Percentiles rank a stretch among this genome's conserved stretches.
phyloP scores from a whole-genome alignment of 2,113 vertebrate genomes.

The Notothenia rossii region DNA sequence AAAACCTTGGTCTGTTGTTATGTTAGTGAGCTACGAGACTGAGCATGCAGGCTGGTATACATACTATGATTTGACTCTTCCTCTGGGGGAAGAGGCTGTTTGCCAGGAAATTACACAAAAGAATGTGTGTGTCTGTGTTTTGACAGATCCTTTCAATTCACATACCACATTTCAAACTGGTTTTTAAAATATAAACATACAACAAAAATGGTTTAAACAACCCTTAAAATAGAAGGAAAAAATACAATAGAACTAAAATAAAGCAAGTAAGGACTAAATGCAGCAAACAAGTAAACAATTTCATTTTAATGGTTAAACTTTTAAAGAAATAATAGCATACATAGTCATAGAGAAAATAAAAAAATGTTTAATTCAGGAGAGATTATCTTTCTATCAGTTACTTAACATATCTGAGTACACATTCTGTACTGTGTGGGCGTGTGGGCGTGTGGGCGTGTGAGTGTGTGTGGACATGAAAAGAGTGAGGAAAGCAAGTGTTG shows the following conservation, averaged over 20 bases:
- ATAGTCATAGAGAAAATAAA: too few relatives aligned
- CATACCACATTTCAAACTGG: background rate
- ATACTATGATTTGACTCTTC: slow-evolving; percentile 35
- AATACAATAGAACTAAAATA: too few relatives aligned
- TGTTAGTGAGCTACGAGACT: slow-evolving; percentile 16
- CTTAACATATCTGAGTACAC: too few relatives aligned
- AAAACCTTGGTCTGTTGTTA: slow-evolving; percentile 10
- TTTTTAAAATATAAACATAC: too few relatives aligned
- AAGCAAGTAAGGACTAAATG: too few relatives aligned
- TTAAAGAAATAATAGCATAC: too few relatives aligned
- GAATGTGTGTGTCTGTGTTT: slow-evolving; percentile 14
- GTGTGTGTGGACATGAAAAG: background rate
- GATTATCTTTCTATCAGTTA: too few relatives aligned
- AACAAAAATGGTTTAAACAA: too few relatives aligned
- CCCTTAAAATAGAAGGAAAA: too few relatives aligned
- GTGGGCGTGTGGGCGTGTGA: background rate
- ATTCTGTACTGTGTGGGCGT: background rate
- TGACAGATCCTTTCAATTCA: background rate
- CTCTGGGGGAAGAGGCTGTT: slow-evolving; percentile 15
- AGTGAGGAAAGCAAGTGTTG: slow-evolving; percentile 5
- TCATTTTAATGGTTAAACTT: too few relatives aligned
- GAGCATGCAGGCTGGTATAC: slow-evolving; percentile 30
- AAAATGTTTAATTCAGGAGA: too few relatives aligned
- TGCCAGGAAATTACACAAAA: slow-evolving; percentile 27
- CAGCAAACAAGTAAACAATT: too few relatives aligned